These are phyloP conservation scores for Ornithorhynchus anatinus DNA, from an alignment of 2,113 vertebrate species.

Conservation along the genomic window DNA sequence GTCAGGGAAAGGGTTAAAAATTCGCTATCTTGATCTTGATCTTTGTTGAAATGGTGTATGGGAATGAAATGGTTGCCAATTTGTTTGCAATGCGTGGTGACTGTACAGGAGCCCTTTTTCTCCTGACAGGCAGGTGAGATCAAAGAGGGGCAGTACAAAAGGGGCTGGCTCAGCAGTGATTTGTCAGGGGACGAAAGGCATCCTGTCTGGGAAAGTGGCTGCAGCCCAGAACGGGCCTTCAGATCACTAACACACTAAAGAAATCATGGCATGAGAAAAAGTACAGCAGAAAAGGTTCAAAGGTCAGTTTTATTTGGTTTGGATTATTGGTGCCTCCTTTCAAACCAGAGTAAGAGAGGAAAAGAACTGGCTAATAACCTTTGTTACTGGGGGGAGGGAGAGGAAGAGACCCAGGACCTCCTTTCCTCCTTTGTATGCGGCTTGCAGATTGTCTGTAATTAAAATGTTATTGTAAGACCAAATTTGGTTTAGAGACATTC, in stretches of 20 bases:
- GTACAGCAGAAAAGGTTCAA: slow-evolving; percentile 94
- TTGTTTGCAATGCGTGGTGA: slow-evolving; percentile 89
- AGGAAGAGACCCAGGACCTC: not conserved
- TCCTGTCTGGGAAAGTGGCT: slow-evolving; percentile 83
- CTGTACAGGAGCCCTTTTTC: slow-evolving; percentile 87
- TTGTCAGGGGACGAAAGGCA: slow-evolving; percentile 93
- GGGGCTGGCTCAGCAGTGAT: slow-evolving; percentile 91
- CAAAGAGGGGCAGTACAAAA: slow-evolving; percentile 88
- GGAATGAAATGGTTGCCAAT: slow-evolving; percentile 85
- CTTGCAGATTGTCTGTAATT: slow-evolving; percentile 81
- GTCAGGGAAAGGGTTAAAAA: slow-evolving; percentile 67
- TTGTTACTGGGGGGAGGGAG: slow-evolving; percentile 73
- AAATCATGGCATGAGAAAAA: slow-evolving; percentile 92
- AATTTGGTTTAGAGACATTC: not conserved
- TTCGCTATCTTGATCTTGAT: slow-evolving; percentile 56
- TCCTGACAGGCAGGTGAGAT: slow-evolving; percentile 96
- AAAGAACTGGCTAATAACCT: slow-evolving; percentile 86
- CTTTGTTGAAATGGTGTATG: slow-evolving; percentile 70
- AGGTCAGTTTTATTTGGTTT: slow-evolving; percentile 94
- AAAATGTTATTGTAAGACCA: slow-evolving; percentile 76
- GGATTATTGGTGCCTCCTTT: slow-evolving; percentile 89
- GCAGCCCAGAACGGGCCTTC: slow-evolving; percentile 82
- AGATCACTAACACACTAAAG: slow-evolving; percentile 88
- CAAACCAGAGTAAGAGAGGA: slow-evolving; percentile 72
- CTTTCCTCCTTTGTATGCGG: slow-evolving; percentile 77